Base-by-base conservation (phyloP, 1,140 invertebrate genomes). In the Drosophila ambigua region DNA sequence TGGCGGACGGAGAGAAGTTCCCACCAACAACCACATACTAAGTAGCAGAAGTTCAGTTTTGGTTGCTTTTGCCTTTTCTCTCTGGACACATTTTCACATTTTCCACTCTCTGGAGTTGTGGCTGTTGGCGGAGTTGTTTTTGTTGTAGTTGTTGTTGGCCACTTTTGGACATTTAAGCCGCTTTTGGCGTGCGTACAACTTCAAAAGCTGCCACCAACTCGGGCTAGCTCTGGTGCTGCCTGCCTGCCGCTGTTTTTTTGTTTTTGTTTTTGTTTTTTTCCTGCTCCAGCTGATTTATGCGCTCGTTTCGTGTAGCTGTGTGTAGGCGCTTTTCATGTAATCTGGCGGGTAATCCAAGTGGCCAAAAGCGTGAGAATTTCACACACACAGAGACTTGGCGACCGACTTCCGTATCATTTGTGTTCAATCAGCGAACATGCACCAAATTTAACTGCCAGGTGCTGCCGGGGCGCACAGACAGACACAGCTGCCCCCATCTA, bases 111-210 rank as follows among this genome's bases (percentile, higher is more conserved):
- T 59, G 43, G 9, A 59, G 64, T 48, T 41, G 64, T 35, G 41
- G 68, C 28, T 39, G 45, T 53, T 39, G 55, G 20, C 39, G 35
- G 8, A 46, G 60, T 13, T 71, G 64, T 39, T 62, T 53, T 50
- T 76, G 80, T 58, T 79, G 54, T 71, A 79, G 66, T 46, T 79
- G 76, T 84, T 80, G 79, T 85, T 77, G 68, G 74, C 83, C 83
- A 88, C 84, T 88, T 75, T 88, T 88, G 83, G 83, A 88, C 83
- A 88, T 88, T 88, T 88, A 88, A 88, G 84, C 83, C 84, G 84
- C 83, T 84, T 88, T 88, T 88, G 83, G 83, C 83, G 78, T 88
- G 83, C 84, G 84, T 88, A 88, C 83, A 87, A 87, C 82, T 85
- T 77, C 74, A 77, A 77, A 77, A 77, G 74, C 72, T 59, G 73